These are phyloP conservation scores for Simalia tracyae DNA, from an alignment of 2,797 vertebrate species.

Conservation along the genomic window DNA sequence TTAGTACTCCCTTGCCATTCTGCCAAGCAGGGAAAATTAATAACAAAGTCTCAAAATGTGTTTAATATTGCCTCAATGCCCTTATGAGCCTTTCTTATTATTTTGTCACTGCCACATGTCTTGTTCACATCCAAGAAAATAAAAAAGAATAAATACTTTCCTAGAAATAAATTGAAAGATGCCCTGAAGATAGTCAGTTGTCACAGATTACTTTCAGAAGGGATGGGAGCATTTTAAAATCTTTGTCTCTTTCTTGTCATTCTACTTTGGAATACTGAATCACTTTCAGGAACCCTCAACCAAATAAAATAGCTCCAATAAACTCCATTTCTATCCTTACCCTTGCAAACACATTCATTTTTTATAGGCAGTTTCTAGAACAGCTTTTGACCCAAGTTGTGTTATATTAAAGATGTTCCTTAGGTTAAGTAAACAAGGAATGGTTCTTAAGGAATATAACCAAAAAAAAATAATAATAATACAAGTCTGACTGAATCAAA, in stretches of 20 bases:
- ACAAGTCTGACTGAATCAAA: neutral
- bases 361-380: neutral
- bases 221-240: neutral
- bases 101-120: constrained; percentile 47
- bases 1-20: constrained; percentile 49
- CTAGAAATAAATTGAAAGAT: constrained; percentile 44
- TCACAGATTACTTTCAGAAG: constrained; percentile 22
- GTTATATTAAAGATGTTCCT: neutral
- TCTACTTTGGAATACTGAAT: constrained; percentile 44
- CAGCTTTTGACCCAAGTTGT: neutral
- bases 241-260: constrained; percentile 1
- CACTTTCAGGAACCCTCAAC: constrained; percentile 30
- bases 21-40: constrained; percentile 63
- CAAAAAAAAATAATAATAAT: neutral
- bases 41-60: constrained; percentile 59
- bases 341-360: neutral
- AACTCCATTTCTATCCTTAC: neutral
- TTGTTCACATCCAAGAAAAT: constrained; percentile 40
- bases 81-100: constrained; percentile 49
- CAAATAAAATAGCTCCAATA: neutral
- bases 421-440: neutral
- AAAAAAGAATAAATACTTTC: constrained; percentile 44
- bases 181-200: neutral
- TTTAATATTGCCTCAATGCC: constrained; percentile 50
- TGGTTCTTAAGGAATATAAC: neutral